These are phyloP conservation scores for Drosophila aldrichi DNA, from an alignment of 2,888 invertebrate species.

Conservation along the genomic window DNA sequence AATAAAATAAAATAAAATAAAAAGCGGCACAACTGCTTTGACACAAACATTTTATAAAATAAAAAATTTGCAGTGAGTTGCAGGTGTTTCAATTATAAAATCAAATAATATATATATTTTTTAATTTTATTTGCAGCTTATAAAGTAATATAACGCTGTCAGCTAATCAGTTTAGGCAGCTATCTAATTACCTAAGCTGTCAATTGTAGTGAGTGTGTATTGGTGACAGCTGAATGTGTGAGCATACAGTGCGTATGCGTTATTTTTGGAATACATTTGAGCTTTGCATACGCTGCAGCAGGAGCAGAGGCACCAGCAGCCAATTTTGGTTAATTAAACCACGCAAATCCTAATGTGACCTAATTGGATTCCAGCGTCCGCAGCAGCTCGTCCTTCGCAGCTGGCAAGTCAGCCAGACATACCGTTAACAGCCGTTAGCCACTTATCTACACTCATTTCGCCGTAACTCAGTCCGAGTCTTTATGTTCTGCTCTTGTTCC, in stretches of 20 bases:
- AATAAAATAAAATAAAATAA: neutral
- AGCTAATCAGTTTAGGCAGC: conserved; percentile 1
- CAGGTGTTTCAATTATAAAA: neutral
- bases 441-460: conserved; percentile 39
- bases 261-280: conserved; percentile 4
- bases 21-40: neutral
- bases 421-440: conserved; percentile 36
- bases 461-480: conserved; percentile 32
- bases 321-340: conserved; percentile 77
- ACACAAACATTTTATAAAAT: neutral
- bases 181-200: conserved; percentile 2
- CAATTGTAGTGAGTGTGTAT: conserved; percentile 2
- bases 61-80: neutral
- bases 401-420: conserved; percentile 17
- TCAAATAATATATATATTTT: neutral
- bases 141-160: neutral
- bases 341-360: conserved; percentile 73
- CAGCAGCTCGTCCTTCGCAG: conserved; percentile 7
- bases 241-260: neutral
- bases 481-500: conserved; percentile 26
- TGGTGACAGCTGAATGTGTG: neutral
- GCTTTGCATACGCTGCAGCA: conserved; percentile 36
- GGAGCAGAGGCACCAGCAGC: conserved; percentile 28
- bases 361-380: conserved; percentile 59
- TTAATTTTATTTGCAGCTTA: neutral